Evolutionary conservation across 2,113 vertebrate species (phyloP).

Genomic region (Naja naja): DNA sequence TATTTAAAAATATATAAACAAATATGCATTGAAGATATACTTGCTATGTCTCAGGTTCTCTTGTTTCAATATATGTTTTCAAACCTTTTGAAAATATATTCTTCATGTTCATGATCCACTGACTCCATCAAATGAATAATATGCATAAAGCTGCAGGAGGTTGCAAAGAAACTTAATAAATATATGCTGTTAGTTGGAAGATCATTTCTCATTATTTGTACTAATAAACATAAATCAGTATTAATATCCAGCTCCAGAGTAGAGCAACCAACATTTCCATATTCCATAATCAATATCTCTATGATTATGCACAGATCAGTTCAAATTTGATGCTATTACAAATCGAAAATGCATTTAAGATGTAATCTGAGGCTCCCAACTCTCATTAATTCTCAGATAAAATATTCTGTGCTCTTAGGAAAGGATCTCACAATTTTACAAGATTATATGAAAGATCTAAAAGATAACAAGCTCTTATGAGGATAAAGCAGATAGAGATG

Average conservation of each 20-base stretch:
- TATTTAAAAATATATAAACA: not conserved
- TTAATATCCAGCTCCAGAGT: not conserved
- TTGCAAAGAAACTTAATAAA: conserved; percentile 31
- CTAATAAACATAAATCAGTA: not conserved
- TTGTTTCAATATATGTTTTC: not conserved
- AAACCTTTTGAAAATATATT: conserved; percentile 1
- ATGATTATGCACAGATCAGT: too few species aligned
- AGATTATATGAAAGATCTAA: too few species aligned
- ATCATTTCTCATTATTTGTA: conserved; percentile 2
- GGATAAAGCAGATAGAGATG: too few species aligned
- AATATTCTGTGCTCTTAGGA: too few species aligned
- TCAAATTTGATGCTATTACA: too few species aligned
- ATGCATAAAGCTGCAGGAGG: conserved; percentile 12
- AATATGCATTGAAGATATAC: not conserved
- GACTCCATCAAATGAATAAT: conserved; percentile 4
- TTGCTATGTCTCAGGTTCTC: not conserved
- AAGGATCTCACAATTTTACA: too few species aligned
- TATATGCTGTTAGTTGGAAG: not conserved
- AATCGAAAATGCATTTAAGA: too few species aligned
- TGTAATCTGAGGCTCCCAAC: too few species aligned
- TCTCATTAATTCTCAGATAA: too few species aligned
- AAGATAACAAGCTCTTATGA: too few species aligned
- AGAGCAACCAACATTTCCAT: not conserved
- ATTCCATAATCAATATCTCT: too few species aligned
- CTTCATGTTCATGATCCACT: not conserved